A percentile compares a stretch with the other conserved stretches of the same genome.
Evolutionary conservation across 2,797 vertebrate genomes (phyloP).

Genomic region (Gadopsis bispinosus): DNA sequence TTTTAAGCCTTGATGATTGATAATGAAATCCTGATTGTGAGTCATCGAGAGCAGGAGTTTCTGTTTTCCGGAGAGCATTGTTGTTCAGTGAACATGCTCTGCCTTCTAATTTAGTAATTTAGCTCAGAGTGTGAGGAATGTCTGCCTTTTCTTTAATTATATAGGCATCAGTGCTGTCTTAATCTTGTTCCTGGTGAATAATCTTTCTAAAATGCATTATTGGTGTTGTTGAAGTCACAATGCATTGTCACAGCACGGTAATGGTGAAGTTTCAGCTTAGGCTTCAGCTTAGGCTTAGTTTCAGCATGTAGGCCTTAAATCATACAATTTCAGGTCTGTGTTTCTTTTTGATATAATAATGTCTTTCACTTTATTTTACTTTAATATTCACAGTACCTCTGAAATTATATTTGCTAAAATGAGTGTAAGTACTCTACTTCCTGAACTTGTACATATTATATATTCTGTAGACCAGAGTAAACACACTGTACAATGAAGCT

Average conservation of each 20-base stretch:
- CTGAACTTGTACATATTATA: neutral
- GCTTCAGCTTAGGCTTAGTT: too few relatives aligned
- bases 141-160: slow-evolving; percentile 57
- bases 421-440: neutral
- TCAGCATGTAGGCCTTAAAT: slow-evolving; percentile 10
- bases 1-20: slow-evolving; percentile 9
- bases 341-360: neutral
- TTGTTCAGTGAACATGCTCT: slow-evolving; percentile 34
- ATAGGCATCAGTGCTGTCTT: slow-evolving; percentile 39
- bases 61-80: slow-evolving; percentile 23
- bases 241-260: neutral
- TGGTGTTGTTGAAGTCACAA: slow-evolving; percentile 24
- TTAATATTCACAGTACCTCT: neutral
- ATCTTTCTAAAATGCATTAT: slow-evolving; percentile 48
- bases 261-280: neutral
- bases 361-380: neutral
- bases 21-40: slow-evolving; percentile 34
- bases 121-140: slow-evolving; percentile 32
- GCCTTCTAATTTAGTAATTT: slow-evolving; percentile 54
- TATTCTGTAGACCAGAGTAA: slow-evolving; percentile 5
- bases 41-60: slow-evolving; percentile 17
- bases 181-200: slow-evolving; percentile 48
- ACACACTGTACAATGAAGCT: slow-evolving; percentile 8
- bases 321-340: neutral
- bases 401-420: neutral